Evolutionary conservation across 2,113 vertebrate genomes (phyloP).

Genomic region (Glareola pratincola): DNA sequence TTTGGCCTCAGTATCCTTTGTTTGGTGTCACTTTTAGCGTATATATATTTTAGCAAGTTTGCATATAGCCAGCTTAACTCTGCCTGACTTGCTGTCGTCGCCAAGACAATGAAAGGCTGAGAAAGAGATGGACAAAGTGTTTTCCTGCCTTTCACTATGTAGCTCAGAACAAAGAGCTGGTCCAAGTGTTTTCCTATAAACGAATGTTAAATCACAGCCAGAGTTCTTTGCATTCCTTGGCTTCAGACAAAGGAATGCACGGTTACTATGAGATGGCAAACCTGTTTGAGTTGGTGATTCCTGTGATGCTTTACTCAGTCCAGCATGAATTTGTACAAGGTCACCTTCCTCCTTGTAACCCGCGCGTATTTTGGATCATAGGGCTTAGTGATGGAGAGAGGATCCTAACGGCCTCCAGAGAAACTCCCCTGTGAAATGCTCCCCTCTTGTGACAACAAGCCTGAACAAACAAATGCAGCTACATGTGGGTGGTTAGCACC

Average conservation of each 20-base stretch:
- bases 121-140: not conserved
- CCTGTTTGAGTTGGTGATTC: conserved; percentile 26
- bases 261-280: not conserved
- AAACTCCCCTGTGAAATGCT: not conserved
- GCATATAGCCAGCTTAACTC: not conserved
- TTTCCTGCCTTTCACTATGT: not conserved
- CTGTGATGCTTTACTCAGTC: not conserved
- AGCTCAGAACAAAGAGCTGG: not conserved
- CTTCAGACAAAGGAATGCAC: not conserved
- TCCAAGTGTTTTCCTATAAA: not conserved
- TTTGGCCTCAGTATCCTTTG: not conserved
- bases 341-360: not conserved
- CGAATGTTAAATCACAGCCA: not conserved
- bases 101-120: not conserved
- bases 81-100: not conserved
- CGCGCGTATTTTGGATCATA: not conserved
- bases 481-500: conserved; percentile 31
- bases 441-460: conserved; percentile 15
- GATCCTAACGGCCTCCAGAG: not conserved
- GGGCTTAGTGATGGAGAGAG: conserved; percentile 45
- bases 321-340: not conserved
- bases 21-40: not conserved
- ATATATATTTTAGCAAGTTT: not conserved
- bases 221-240: not conserved
- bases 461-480: conserved; percentile 21